These are phyloP conservation scores for Aplysina aerophoba DNA, from an alignment of 37 sponge, comb jelly and placozoan species.

Conservation along the genomic window DNA sequence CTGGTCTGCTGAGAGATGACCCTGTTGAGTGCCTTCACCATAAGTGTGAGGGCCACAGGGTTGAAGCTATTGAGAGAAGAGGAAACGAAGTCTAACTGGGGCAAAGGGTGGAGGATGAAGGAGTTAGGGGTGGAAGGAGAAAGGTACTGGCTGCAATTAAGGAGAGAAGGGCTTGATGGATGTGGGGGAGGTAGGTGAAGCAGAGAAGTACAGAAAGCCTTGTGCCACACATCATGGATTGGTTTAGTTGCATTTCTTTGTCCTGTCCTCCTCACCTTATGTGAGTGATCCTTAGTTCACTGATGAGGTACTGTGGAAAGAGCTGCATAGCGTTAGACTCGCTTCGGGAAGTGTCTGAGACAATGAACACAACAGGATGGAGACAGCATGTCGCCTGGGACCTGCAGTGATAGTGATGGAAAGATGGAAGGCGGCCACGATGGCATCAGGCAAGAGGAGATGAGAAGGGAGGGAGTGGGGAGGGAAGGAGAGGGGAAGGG, in stretches of 20 bases:
- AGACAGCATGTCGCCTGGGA: constrained; percentile 21
- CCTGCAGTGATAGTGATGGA: constrained; percentile 30
- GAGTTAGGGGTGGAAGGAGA: not conserved
- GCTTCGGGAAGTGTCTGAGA: constrained; percentile 50
- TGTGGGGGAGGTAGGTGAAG: not conserved
- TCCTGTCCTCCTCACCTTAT: constrained; percentile 36
- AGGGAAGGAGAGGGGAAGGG: no score
- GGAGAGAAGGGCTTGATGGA: constrained; percentile 24
- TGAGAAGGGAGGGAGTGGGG: not conserved
- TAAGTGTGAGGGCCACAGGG: constrained; percentile 74
- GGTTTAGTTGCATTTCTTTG: no score
- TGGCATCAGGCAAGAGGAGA: no score
- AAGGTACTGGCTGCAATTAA: no score
- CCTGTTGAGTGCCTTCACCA: constrained; percentile 69
- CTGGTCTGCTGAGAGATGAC: constrained; percentile 54
- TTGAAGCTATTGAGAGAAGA: constrained; percentile 56
- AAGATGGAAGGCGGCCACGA: no score
- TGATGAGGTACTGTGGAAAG: constrained; percentile 39
- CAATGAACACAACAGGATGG: constrained; percentile 71
- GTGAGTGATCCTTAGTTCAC: constrained; percentile 44
- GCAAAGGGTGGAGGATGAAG: not conserved
- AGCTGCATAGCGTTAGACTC: constrained; percentile 26
- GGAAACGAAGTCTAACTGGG: not conserved
- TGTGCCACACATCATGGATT: constrained; percentile 1
- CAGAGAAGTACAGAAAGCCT: not conserved